Base-by-base conservation (phyloP, 2,113 vertebrate species). In the Hemichromis elongatus region DNA sequence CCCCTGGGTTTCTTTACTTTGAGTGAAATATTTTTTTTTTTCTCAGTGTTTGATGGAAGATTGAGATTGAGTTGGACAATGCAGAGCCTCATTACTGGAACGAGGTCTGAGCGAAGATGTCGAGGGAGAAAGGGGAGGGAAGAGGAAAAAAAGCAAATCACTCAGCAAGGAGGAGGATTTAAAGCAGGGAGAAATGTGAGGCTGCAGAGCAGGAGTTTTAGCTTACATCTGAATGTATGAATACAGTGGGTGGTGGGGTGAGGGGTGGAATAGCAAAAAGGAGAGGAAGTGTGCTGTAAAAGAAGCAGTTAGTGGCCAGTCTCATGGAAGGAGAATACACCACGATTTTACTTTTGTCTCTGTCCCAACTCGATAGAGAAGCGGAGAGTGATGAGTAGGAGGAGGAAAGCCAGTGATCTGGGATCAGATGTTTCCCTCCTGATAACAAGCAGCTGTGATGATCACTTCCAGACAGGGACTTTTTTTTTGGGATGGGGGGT, bases 371-470 rank as follows among this genome's bases (percentile, higher is more conserved):
- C 1, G 16, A 45, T 45, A 26, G 73, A 91, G 55, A 54, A 19
- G 53, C 6, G n/a, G 52, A 47, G 21, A 82, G 57, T 24, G 21
- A 75, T 33, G 79, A 56, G 83, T 19, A 26, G 80, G 53, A 77
- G 82, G 54, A 42, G 70, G 79, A 59, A 77, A 57, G 78, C 10
- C 5, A 78, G 79, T 91, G 91, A 88, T 91, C 84, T 88, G 79
- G 86, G 90, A 93, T 95, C 94, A 95, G 93, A 94, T 94, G 94
- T 93, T 95, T 93, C 88, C 90, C 86, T 84, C 86, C 86, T 75
- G 92, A 93, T 94, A 92, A 87, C 85, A 83, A 88, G 90, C 88
- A 90, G 90, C 90, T 86, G 91, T 61, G 84, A 86, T 83, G 85
- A 93, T 91, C 66, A 78, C 87, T 91, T 88, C 89, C 92, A 93